Conservation (phyloP, 2,113 vertebrate genomes). For the Progne subis region DNA sequence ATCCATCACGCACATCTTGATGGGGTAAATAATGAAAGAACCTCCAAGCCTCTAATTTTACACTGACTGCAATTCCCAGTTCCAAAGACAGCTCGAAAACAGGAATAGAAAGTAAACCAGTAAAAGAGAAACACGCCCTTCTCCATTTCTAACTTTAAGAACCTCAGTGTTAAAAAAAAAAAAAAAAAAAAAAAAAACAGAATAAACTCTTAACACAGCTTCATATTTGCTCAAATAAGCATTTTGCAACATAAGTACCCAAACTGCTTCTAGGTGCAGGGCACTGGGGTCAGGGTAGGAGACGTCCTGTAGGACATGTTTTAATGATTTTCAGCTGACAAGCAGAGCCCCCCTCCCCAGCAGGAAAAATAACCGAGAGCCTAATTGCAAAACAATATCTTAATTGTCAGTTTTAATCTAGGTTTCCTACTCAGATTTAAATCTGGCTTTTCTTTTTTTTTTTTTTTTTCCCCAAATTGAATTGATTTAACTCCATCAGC, state of each 20-base stretch:
- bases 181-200: not conserved
- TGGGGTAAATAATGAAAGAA: slow-evolving; percentile 20
- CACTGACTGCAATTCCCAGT: slow-evolving; percentile 3
- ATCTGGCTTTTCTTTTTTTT: not conserved
- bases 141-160: slow-evolving; percentile 8
- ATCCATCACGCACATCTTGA: not conserved
- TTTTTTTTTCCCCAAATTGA: not conserved
- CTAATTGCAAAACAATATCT: not conserved
- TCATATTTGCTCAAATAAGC: not conserved
- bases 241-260: not conserved
- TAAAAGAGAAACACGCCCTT: not conserved
- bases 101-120: slow-evolving; percentile 46
- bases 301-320: not conserved
- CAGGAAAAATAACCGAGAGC: not conserved
- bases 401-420: slow-evolving; percentile 40
- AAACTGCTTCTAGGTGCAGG: not conserved
- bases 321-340: not conserved
- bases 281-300: not conserved
- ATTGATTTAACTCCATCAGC: slow-evolving; percentile 28
- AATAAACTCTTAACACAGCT: not conserved
- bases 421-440: slow-evolving; percentile 9
- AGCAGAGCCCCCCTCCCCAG: not conserved
- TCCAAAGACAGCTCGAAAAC: slow-evolving; percentile 24
- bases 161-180: not conserved
- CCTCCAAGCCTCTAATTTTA: not conserved